Conservation (phyloP, 1,140 invertebrate species). For the Calliphora vicina region DNA sequence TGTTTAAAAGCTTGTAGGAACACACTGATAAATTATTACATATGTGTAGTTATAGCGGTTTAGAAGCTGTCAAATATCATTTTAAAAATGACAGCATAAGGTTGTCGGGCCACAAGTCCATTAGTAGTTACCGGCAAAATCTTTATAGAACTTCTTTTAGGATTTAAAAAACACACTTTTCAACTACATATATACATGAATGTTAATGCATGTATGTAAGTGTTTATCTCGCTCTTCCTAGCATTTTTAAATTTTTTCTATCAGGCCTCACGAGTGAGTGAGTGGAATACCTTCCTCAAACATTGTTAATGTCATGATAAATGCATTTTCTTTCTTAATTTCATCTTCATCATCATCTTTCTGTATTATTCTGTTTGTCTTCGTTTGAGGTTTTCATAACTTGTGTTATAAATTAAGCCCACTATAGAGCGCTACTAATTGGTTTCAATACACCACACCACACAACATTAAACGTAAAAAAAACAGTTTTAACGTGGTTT, state of each 20-base stretch:
- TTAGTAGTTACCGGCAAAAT: neutral
- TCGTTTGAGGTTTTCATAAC: neutral
- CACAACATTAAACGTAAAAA: neutral
- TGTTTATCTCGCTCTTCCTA: neutral
- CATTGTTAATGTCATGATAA: slow-evolving; percentile 25
- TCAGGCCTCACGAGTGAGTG: no score
- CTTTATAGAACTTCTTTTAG: neutral
- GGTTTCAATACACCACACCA: slow-evolving; percentile 29
- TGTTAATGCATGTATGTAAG: no score
- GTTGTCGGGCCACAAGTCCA: slow-evolving; percentile 27
- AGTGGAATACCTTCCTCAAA: neutral
- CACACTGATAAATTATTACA: neutral
- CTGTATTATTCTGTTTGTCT: neutral
- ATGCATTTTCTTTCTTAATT: slow-evolving; percentile 14
- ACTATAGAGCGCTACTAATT: slow-evolving; percentile 29
- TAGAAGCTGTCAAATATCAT: slow-evolving; percentile 6
- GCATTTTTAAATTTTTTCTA: no score
- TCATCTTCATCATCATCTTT: neutral
- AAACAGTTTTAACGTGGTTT: neutral
- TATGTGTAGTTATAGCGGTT: neutral
- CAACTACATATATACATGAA: neutral
- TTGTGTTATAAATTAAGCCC: neutral
- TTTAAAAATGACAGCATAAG: slow-evolving; percentile 26
- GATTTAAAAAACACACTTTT: neutral
- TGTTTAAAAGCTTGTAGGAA: neutral